Evolutionary conservation across 2,113 vertebrate species (phyloP).

Genomic region (Cyprinus carpio): DNA sequence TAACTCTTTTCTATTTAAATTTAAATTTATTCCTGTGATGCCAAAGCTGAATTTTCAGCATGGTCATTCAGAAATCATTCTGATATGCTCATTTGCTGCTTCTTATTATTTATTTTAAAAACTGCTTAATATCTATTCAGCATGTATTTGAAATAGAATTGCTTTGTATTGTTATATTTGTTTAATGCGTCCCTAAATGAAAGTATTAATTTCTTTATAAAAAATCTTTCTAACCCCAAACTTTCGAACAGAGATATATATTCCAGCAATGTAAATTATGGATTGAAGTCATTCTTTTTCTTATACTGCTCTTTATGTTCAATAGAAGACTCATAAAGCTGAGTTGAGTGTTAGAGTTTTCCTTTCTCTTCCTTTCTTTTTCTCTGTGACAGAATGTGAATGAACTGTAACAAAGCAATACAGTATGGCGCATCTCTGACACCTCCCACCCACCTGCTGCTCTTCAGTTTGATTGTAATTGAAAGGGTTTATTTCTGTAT

Average conservation of each 20-base stretch:
- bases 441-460: slow-evolving; percentile 25
- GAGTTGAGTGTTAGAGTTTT: not conserved
- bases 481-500: not conserved
- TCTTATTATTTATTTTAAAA: not conserved
- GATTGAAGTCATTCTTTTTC: not conserved
- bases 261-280: not conserved
- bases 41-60: too few relatives aligned
- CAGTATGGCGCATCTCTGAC: not conserved
- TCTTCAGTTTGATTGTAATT: not conserved
- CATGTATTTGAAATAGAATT: not conserved
- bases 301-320: not conserved
- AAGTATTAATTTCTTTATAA: too few relatives aligned
- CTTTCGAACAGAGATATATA: not conserved
- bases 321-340: not conserved
- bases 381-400: not conserved
- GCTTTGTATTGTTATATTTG: not conserved
- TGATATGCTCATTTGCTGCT: too few relatives aligned
- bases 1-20: too few relatives aligned
- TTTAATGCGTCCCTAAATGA: not conserved
- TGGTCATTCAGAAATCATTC: too few relatives aligned
- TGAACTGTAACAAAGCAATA: not conserved
- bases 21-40: too few relatives aligned
- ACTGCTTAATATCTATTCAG: not conserved
- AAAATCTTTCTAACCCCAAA: not conserved
- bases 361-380: not conserved